Conservation (phyloP, 1,140 invertebrate genomes). For the Microvelia longipes region DNA sequence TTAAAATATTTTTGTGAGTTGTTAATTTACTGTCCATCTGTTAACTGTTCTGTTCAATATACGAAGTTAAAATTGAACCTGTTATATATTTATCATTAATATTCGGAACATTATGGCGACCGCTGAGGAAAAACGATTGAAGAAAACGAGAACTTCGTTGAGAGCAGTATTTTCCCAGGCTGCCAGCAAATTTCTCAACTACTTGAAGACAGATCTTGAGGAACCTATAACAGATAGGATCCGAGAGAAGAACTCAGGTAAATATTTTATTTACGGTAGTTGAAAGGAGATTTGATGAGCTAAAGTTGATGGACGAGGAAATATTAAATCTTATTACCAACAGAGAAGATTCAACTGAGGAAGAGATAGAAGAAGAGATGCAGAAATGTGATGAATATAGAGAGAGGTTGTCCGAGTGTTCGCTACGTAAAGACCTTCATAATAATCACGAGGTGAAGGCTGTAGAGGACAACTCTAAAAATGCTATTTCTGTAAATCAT, state of each 20-base stretch:
- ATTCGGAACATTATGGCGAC: too few relatives aligned
- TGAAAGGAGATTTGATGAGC: background rate
- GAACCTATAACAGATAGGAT: too few relatives aligned
- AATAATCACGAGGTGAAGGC: background rate
- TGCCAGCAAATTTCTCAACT: too few relatives aligned
- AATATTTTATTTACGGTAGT: background rate
- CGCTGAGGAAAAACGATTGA: too few relatives aligned
- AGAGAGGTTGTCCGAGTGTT: background rate
- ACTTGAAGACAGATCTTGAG: too few relatives aligned
- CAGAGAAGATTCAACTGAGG: background rate
- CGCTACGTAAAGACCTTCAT: background rate
- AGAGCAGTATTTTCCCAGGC: too few relatives aligned
- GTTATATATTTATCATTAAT: too few relatives aligned
- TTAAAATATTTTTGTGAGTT: too few relatives aligned
- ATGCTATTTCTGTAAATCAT: background rate
- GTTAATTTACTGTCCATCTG: too few relatives aligned
- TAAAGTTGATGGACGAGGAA: background rate
- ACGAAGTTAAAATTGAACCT: too few relatives aligned
- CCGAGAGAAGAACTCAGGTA: background rate
- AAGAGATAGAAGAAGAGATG: background rate
- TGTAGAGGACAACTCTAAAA: background rate
- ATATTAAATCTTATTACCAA: background rate
- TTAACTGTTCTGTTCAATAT: too few relatives aligned
- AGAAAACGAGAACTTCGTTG: too few relatives aligned
- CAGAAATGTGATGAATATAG: background rate